Evolutionary conservation across 2,888 invertebrate species (phyloP).

Genomic region (Alentia gelatinosa): DNA sequence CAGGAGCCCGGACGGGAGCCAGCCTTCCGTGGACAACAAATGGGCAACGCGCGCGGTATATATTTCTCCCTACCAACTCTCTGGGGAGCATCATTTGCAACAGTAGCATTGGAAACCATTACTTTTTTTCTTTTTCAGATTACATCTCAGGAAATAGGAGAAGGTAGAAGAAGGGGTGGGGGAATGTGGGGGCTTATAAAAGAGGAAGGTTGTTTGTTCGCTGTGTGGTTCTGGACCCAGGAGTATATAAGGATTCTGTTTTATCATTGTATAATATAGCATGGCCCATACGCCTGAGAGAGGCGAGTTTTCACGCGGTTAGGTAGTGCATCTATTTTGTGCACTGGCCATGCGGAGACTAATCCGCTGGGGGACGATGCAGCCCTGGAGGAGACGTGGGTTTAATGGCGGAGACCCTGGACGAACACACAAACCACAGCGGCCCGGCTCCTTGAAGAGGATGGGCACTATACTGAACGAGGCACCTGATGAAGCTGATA

Average conservation of each 20-base stretch:
- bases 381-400: background rate
- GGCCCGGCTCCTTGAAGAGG: background rate
- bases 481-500: no score
- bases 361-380: background rate
- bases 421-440: background rate
- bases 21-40: background rate
- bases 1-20: background rate
- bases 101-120: background rate
- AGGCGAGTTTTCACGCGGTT: background rate
- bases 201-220: no score
- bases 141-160: background rate
- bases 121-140: background rate
- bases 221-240: no score
- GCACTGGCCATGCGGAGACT: background rate
- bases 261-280: background rate
- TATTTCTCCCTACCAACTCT: background rate
- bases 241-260: background rate
- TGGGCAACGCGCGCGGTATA: background rate
- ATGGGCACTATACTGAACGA: background rate
- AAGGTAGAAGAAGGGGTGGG: background rate
- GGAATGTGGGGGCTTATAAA: no score
- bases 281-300: background rate
- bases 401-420: background rate
- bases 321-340: constrained; percentile 1
- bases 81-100: constrained; percentile 17